Evolutionary conservation across 2,888 invertebrate species (phyloP).

Genomic region (Drosophila neutralis): DNA sequence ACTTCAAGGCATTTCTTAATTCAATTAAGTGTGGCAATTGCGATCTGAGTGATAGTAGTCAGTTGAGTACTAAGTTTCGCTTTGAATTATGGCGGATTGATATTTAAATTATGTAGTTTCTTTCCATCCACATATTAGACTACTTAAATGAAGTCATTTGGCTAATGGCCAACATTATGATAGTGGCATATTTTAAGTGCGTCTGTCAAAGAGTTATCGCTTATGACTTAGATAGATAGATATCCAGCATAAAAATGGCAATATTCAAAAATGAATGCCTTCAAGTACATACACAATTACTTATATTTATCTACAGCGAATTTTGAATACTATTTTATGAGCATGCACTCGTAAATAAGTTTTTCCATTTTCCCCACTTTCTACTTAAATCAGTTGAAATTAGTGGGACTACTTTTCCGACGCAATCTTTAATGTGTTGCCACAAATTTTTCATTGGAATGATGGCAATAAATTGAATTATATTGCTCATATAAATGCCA

Average conservation of each 20-base stretch:
- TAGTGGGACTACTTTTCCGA: constrained; percentile 11
- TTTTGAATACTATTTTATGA: neutral
- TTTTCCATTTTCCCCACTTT: neutral
- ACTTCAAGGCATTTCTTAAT: constrained; percentile 30
- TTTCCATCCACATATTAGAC: constrained; percentile 6
- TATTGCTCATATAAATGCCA: constrained; percentile 55
- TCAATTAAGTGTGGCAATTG: constrained; percentile 22
- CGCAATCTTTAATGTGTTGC: constrained; percentile 2
- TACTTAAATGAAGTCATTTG: constrained; percentile 20
- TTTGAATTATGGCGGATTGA: constrained; percentile 7
- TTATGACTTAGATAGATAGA: neutral
- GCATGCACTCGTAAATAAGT: neutral
- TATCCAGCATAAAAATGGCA: neutral
- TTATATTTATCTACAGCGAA: neutral
- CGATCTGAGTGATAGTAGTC: constrained; percentile 30
- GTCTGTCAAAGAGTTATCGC: constrained; percentile 1
- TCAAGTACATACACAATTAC: neutral
- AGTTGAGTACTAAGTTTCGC: constrained; percentile 3
- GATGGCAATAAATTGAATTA: constrained; percentile 54
- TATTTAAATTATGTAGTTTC: constrained; percentile 2
- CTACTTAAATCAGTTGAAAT: neutral
- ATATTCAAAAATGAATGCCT: neutral
- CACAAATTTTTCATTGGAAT: constrained; percentile 39
- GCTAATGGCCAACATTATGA: constrained; percentile 3
- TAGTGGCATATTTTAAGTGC: neutral